These are phyloP conservation scores for Heliconius sara DNA, from an alignment of 2,888 invertebrate species.

Conservation along the genomic window DNA sequence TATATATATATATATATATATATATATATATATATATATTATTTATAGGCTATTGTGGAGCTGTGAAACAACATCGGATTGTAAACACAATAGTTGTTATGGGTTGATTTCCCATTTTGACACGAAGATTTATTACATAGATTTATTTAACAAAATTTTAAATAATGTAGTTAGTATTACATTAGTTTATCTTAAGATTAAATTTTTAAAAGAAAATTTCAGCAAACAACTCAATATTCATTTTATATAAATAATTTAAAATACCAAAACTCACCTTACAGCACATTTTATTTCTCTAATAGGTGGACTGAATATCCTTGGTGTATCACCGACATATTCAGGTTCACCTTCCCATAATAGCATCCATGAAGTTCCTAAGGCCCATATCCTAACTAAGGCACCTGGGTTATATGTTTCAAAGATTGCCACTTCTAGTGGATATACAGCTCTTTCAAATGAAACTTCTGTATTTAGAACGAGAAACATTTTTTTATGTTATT, in stretches of 20 bases:
- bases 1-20: too few relatives aligned
- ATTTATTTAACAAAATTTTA: too few relatives aligned
- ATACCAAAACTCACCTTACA: constrained; percentile 60
- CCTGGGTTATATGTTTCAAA: constrained; percentile 95
- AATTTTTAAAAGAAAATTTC: background rate
- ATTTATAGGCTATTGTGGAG: too few relatives aligned
- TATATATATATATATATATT: too few relatives aligned
- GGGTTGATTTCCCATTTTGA: too few relatives aligned
- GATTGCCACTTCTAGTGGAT: constrained; percentile 88
- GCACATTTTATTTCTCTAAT: constrained; percentile 82
- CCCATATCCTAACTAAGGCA: constrained; percentile 92
- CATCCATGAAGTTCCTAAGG: constrained; percentile 85
- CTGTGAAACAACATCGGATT: too few relatives aligned
- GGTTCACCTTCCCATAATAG: constrained; percentile 91
- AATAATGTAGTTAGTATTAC: background rate
- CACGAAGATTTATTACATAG: too few relatives aligned
- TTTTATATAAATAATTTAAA: too few relatives aligned
- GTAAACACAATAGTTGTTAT: too few relatives aligned
- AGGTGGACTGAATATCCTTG: constrained; percentile 91
- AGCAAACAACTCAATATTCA: background rate
- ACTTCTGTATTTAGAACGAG: constrained; percentile 76
- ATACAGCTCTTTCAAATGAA: constrained; percentile 87
- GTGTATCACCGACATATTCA: constrained; percentile 83
- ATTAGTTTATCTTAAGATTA: background rate
- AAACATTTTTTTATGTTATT: background rate